Evolutionary conservation across 2,888 invertebrate genomes (phyloP), one percentile per base, ranked within the genome.

Genomic region (Lobophora halterata): DNA sequence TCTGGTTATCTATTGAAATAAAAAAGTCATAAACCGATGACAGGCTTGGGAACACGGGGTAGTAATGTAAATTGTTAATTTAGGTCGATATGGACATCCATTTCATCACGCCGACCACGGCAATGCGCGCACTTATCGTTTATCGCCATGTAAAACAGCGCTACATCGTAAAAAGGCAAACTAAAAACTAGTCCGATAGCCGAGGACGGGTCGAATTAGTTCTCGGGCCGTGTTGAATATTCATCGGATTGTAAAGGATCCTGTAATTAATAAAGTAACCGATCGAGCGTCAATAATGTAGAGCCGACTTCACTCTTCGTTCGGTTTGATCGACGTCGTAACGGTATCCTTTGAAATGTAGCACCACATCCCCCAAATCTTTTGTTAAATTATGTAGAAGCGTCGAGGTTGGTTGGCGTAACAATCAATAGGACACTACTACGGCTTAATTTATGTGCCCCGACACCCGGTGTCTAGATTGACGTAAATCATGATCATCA

Each of bases 11-110:
- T 74, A 71, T 69, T 69, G 72, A 71, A 81, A 86, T 86, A 83
- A 86, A 85, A 86, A 82, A 79, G 82, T 77, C 75, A 79, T 86
- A 85, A 85, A 85, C 71, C 66, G 70, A 76, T 77, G 79, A 76
- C 82, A 75, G 61, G 80, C 80, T 79, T 82, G 86, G 81, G 85
- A 86, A 86, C 71, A 77, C 68, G 59, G 76, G 71, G 65, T 66
- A 55, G 77, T 73, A 73, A 77, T 73, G 72, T 73, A n/a, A n/a
- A n/a, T n/a, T n/a, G n/a, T n/a, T n/a, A n/a, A n/a, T n/a, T n/a
- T n/a, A 70, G 74, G 69, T 68, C 71, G 75, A 71, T 80, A 76
- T 73, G 58, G 61, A 58, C 60, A 62, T 59, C 63, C 71, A 70
- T 77, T 78, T 78, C 80, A 80, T 78, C 72, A 71, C 61, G 65